Evolutionary conservation across 2,888 invertebrate species (phyloP).

Genomic region (Neelides folsomi): DNA sequence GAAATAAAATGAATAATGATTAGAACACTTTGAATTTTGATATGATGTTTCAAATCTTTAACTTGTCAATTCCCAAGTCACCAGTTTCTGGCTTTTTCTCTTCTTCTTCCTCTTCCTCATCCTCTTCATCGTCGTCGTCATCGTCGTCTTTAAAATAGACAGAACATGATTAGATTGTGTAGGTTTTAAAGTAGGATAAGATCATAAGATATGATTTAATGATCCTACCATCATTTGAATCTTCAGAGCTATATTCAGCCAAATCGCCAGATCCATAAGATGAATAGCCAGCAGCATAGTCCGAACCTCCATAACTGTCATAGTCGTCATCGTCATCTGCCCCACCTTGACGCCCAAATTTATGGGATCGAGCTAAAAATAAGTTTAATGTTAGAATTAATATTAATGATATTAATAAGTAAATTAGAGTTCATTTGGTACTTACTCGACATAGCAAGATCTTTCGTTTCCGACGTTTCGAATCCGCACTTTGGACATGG

Average conservation of each 20-base stretch:
- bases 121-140: too few species aligned
- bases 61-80: too few species aligned
- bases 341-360: constrained; percentile 73
- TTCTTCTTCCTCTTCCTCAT: too few species aligned
- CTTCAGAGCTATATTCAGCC: constrained; percentile 28
- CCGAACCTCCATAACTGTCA: constrained; percentile 46
- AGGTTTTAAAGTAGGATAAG: too few species aligned
- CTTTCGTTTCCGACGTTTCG: constrained; percentile 83
- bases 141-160: too few species aligned
- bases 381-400: not conserved
- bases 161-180: too few species aligned
- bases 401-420: not conserved
- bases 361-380: constrained; percentile 60
- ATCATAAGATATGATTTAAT: too few species aligned
- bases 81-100: too few species aligned
- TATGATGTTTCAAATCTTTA: too few species aligned
- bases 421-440: not conserved
- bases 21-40: too few species aligned
- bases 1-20: too few species aligned
- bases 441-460: constrained; percentile 89
- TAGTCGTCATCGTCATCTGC: constrained; percentile 49
- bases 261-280: constrained; percentile 38
- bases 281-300: constrained; percentile 37
- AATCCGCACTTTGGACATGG: constrained; percentile 91
- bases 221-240: constrained; percentile 19